Base-by-base conservation (phyloP, 2,797 vertebrate genomes). In the Pangasius macronema region DNA sequence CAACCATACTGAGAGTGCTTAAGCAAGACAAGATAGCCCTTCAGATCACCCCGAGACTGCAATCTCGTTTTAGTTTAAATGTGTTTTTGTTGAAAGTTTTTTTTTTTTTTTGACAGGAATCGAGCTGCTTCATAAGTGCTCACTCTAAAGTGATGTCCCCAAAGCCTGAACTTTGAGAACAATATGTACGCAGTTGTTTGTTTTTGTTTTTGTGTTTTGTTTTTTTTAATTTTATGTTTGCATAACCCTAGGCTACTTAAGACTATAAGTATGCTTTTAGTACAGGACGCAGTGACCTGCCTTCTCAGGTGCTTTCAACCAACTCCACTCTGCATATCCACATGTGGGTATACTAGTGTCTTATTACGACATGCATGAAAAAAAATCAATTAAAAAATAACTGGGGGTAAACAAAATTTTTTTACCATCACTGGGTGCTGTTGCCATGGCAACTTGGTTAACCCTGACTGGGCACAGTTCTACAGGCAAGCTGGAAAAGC, bases 21-120 rank as follows among this genome's bases (percentile, higher is more conserved):
- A 30, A 22, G 59, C 14, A 65, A 13, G 61, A 65, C 59, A 22
- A n/a, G 59, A 65, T 20, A 42, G 79, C 79, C 57, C 39, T 65
- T 81, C 16, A 83, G 67, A 33, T 83, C 61, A 67, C 61, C 27
- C 42, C 33, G 18, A 65, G 27, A 16, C 5, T 82, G 59, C 39
- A 63, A 22, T 33, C 61, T 27, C 4, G 1, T 67, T 83, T 30
- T 30, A 67, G 16, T 83, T 65, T 46, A 11, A 82, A 82, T 14
- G 13, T 22, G 16, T 49, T 49, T 82, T 82, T 22, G 14, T 61
- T 49, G 59, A 65, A 82, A 61, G 79, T 61, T 42, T 22, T 39
- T 77, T 42, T 20, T 20, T 77, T n/a, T 76, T 82, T 82, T 82
- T 49, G 18, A 65, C 49, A n/a, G 59, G 51, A n/a, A 63, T n/a